phyloP scores from a whole-genome alignment of 1,140 invertebrate species.

The Copidosoma floridanum region DNA sequence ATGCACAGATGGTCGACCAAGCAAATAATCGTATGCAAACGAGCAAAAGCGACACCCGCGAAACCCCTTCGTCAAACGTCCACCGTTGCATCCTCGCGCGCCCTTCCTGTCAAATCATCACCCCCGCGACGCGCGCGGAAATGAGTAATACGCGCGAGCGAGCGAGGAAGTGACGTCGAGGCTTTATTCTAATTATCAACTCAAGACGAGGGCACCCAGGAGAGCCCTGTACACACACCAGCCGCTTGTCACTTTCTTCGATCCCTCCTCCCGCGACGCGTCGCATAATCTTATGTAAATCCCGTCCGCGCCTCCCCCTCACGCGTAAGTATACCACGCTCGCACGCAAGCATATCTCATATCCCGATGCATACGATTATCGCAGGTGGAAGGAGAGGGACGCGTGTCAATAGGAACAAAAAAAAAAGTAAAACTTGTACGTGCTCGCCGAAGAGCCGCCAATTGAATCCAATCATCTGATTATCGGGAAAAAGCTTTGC shows the following conservation, averaged over 20 bases:
- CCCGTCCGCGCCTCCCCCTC: constrained; percentile 37
- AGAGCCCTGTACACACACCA: constrained; percentile 35
- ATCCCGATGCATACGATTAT: too few relatives aligned
- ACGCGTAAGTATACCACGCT: constrained; percentile 15
- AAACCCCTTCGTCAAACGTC: too few relatives aligned
- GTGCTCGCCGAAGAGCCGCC: too few relatives aligned
- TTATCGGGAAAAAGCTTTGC: too few relatives aligned
- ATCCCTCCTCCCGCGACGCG: constrained; percentile 28
- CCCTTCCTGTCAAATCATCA: too few relatives aligned
- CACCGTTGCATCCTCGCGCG: too few relatives aligned
- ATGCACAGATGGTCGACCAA: too few relatives aligned
- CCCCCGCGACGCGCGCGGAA: background rate
- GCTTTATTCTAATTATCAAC: constrained; percentile 47
- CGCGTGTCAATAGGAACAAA: too few relatives aligned
- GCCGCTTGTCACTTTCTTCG: constrained; percentile 35
- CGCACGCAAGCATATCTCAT: background rate
- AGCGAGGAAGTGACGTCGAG: background rate
- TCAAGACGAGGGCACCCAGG: constrained; percentile 40
- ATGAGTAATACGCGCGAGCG: constrained; percentile 21
- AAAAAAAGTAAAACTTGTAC: background rate
- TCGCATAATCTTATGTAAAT: constrained; percentile 54
- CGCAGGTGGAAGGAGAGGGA: too few relatives aligned
- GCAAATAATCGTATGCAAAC: too few relatives aligned
- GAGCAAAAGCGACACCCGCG: too few relatives aligned
- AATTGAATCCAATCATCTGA: too few relatives aligned